phyloP scores from a whole-genome alignment of 2,797 vertebrate genomes.

The Gouania willdenowi region DNA sequence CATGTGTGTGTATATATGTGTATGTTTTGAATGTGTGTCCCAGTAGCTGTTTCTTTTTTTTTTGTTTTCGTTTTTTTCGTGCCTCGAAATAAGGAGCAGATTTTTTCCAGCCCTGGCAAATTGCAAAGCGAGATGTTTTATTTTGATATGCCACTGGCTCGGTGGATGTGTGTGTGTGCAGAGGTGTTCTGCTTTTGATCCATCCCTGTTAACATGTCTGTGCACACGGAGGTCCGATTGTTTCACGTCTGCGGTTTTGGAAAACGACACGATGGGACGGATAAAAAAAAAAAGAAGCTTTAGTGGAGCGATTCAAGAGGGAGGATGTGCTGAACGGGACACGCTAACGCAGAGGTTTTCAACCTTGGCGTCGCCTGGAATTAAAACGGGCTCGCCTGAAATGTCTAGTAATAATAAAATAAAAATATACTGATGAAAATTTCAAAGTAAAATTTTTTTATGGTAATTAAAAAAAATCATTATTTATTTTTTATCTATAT shows the following conservation, averaged over 20 bases:
- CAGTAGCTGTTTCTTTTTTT: slow-evolving; percentile 53
- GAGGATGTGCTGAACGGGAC: background rate
- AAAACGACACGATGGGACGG: too few species aligned
- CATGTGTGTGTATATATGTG: slow-evolving; percentile 32
- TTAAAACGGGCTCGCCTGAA: too few species aligned
- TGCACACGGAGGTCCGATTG: slow-evolving; percentile 21
- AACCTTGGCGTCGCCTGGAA: too few species aligned
- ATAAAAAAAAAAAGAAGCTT: slow-evolving; percentile 17
- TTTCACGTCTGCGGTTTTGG: slow-evolving; percentile 20
- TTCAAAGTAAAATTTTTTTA: too few species aligned
- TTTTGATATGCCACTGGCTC: slow-evolving; percentile 63
- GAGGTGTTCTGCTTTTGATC: slow-evolving; percentile 50
- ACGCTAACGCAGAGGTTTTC: slow-evolving; percentile 21
- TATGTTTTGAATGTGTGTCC: slow-evolving; percentile 42
- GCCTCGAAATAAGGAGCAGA: slow-evolving; percentile 54
- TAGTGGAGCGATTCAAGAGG: slow-evolving; percentile 4
- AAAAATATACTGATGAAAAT: too few species aligned
- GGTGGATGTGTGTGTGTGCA: slow-evolving; percentile 36
- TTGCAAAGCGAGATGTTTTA: slow-evolving; percentile 54
- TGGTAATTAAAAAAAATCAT: too few species aligned
- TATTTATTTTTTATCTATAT: too few species aligned
- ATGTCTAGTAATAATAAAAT: too few species aligned
- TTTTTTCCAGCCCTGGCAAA: slow-evolving; percentile 49
- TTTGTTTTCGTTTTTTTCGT: slow-evolving; percentile 1
- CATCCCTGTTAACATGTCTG: slow-evolving; percentile 30